Evolutionary conservation across 1,140 invertebrate genomes (phyloP).

Genomic region (Oncopodura yosiiana): DNA sequence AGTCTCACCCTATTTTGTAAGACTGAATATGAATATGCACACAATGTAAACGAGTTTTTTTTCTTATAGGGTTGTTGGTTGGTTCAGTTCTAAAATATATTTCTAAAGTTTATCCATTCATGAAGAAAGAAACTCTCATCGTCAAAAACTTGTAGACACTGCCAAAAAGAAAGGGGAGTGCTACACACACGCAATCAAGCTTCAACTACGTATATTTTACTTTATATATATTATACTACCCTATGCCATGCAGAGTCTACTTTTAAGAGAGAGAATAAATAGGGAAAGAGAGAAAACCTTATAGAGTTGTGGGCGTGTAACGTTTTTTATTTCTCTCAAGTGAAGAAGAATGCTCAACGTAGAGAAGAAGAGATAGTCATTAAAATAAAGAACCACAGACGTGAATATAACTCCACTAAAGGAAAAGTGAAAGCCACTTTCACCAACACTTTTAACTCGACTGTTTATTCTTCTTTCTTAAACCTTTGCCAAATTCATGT

Average conservation of each 20-base stretch:
- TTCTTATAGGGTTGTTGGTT: too few relatives aligned
- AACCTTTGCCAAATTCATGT: background rate
- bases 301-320: background rate
- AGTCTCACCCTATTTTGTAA: too few relatives aligned
- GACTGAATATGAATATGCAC: too few relatives aligned
- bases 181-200: too few relatives aligned
- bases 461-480: background rate
- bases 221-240: background rate
- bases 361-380: slow-evolving; percentile 4
- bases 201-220: slow-evolving; percentile 3
- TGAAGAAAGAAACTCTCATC: too few relatives aligned
- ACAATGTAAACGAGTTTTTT: too few relatives aligned
- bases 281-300: background rate
- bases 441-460: slow-evolving; percentile 1
- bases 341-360: slow-evolving; percentile 1
- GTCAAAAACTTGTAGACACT: too few relatives aligned
- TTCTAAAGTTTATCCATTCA: too few relatives aligned
- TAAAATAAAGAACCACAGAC: slow-evolving; percentile 8
- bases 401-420: too few relatives aligned
- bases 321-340: slow-evolving; percentile 2
- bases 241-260: background rate
- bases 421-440: slow-evolving; percentile 5
- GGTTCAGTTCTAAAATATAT: too few relatives aligned
- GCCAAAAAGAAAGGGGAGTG: too few relatives aligned
- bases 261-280: background rate